Evolutionary conservation across 1,140 invertebrate genomes (phyloP), one percentile per base, ranked within the genome.

Genomic region (Caenorhabditis inopinata): DNA sequence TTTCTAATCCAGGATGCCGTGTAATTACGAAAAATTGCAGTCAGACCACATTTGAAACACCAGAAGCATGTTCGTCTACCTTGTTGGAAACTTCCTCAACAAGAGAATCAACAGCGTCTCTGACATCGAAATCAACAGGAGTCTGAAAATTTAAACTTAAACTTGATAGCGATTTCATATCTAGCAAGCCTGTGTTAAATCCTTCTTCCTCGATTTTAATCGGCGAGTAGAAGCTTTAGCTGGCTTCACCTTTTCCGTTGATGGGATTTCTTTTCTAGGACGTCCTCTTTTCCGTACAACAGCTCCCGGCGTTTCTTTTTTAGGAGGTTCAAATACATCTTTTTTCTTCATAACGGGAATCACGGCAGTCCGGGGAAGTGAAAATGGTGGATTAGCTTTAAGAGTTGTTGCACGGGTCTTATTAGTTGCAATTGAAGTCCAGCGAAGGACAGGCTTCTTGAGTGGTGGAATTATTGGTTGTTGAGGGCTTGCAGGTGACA

Each of bases 311-410:
- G 18, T 11, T 0, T 23, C 23, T 16, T 14, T 58, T 5, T 11
- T 68, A 11, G 32, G 38, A 5, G 5, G 5, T 21, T 42, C 32
- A 14, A 29, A 38, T 68, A 38, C 25, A 18, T 58, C 32, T n/a
- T 21, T 42, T 9, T 68, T 68, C 32, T 68, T 68, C 58, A 68
- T 42, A 0, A 68, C 58, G 21, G 58, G 58, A 68, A 68, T 68
- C 32, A 68, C 58, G 11, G 58, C 58, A 23, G 27, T 68, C n/a
- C n/a, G 35, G 16, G 58, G 58, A 38, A 29, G 16, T 7, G 11
- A 12, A 2, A 18, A 29, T 12, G 1, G 16, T 11, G 21, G 27
- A 32, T 16, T n/a, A 42, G 38, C 14, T 42, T 42, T 42, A 14
- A 42, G 38, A 42, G 38, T 18, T 7, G 58, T 16, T 38, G 58